Evolutionary conservation across 2,797 vertebrate genomes (phyloP).

Genomic region (Oreortyx pictus): DNA sequence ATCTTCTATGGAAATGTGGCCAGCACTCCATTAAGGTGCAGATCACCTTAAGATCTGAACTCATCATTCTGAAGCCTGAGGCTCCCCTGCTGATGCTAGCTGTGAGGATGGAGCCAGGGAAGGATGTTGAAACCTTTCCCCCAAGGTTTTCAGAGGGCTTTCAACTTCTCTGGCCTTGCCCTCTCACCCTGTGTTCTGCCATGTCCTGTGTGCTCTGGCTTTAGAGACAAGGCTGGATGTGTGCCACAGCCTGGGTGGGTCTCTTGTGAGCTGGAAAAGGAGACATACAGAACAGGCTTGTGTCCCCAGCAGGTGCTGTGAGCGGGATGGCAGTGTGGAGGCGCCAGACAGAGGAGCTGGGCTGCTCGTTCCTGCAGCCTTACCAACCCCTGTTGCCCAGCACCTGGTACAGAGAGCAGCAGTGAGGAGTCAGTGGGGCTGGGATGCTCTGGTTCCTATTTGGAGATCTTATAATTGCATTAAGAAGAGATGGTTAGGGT

Average conservation of each 20-base stretch:
- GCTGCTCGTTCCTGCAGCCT: not conserved
- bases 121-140: too few relatives aligned
- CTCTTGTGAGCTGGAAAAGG: rapidly evolving
- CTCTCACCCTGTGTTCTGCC: not conserved
- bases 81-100: not conserved
- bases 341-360: not conserved
- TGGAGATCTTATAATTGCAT: not conserved
- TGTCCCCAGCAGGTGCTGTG: rapidly evolving
- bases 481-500: not conserved
- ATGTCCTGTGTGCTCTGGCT: not conserved
- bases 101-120: not conserved
- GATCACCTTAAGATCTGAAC: not conserved
- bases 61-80: not conserved
- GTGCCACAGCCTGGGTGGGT: not conserved
- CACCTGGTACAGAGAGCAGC: not conserved
- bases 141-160: too few relatives aligned
- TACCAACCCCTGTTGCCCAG: not conserved
- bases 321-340: rapidly evolving
- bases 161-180: not conserved
- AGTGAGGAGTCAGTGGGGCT: not conserved
- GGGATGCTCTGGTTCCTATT: not conserved
- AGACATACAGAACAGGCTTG: rapidly evolving
- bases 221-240: not conserved
- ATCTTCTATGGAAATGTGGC: not conserved
- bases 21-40: not conserved